Evolutionary conservation across 2,797 vertebrate species (phyloP), one percentile per base, ranked within the genome.

Genomic region (Neomorphus geoffroyi): DNA sequence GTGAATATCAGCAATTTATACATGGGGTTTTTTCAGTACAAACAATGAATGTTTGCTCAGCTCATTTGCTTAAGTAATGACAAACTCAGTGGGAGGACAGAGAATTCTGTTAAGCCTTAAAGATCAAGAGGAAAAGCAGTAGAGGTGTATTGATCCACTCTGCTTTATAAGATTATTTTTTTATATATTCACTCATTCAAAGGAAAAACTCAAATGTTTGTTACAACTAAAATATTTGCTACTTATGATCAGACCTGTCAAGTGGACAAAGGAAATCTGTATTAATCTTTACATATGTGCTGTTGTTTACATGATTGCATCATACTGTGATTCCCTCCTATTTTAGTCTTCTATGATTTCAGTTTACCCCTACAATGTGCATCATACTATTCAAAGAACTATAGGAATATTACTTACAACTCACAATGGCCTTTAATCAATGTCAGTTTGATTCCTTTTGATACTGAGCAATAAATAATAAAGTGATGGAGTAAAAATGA

Each of bases 401-500:
- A 96, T 75, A 74, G 67, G 5, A 95, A 81, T 92, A 92, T 96
- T 94, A 96, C 86, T 70, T 94, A 86, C 77, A 94, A 95, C 93
- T 95, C 97, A 91, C 97, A 88, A 85, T 96, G 95, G 97, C 96
- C 95, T 98, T 97, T 96, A 97, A 97, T 97, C 91, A 93, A 91
- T 92, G 94, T 97, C 93, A 60, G 67, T 97, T 97, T 93, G 80
- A 95, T 96, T 96, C 95, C 80, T 98, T 98, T 97, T 98, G 96
- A 97, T 97, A 97, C 95, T 88, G 86, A 97, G 96, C 97, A 98
- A 98, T 98, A 98, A 98, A 94, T 88, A 97, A 96, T 96, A 96
- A 97, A 96, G 90, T 86, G 62, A 91, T 91, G 93, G 92, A 92
- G 53, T 88, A 65, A 94, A 96, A 96, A 96, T 32, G 83, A 93